These are phyloP conservation scores for Brachylomia viminalis DNA, from an alignment of 2,888 invertebrate genomes.

Conservation along the genomic window DNA sequence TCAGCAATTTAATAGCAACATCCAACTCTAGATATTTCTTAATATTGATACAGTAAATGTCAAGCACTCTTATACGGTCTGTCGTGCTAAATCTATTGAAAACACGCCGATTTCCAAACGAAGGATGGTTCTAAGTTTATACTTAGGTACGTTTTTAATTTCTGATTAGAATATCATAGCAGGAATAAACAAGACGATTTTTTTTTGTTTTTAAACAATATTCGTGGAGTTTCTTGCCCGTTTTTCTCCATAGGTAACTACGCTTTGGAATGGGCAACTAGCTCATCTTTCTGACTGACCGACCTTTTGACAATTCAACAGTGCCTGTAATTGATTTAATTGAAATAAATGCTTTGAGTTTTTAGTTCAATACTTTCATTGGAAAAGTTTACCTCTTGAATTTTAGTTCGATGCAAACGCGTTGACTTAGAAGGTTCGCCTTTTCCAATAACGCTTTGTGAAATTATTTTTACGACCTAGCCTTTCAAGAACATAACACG, in stretches of 20 bases:
- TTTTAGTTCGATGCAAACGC: neutral
- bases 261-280: neutral
- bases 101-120: conserved; percentile 15
- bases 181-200: neutral
- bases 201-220: neutral
- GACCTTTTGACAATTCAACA: neutral
- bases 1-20: conserved; percentile 15
- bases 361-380: neutral
- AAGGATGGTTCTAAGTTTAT: neutral
- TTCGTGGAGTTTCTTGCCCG: neutral
- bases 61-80: conserved; percentile 4
- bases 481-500: neutral
- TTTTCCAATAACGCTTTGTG: neutral
- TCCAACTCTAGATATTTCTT: neutral
- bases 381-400: neutral
- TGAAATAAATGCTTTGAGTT: neutral
- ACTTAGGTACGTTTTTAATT: neutral
- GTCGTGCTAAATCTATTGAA: conserved; percentile 23
- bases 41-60: conserved; percentile 49
- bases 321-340: neutral
- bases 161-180: neutral
- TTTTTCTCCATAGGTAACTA: neutral
- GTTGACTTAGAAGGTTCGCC: neutral
- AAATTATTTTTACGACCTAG: neutral
- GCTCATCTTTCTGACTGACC: neutral